Percentiles rank a stretch among this genome's conserved stretches.
Evolutionary conservation across 2,888 invertebrate genomes (phyloP).

Genomic region (Gymnocheta viridis): DNA sequence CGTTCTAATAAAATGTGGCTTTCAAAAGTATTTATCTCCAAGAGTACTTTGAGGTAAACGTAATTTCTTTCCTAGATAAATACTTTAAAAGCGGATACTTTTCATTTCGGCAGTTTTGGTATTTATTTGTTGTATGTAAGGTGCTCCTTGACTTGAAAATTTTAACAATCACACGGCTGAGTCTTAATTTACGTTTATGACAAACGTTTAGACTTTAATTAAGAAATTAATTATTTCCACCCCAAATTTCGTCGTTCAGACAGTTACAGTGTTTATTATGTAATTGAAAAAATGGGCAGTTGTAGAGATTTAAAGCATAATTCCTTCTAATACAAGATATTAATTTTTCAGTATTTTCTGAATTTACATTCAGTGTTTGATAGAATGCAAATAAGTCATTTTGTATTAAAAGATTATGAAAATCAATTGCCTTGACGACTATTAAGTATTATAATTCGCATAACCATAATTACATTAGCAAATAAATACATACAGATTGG

Average conservation of each 20-base stretch:
- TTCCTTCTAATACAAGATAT: not conserved
- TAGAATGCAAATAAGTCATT: not conserved
- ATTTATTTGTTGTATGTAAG: too few species aligned
- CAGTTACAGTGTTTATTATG: not conserved
- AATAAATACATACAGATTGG: not conserved
- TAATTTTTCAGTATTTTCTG: not conserved
- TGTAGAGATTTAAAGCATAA: not conserved
- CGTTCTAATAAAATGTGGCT: too few species aligned
- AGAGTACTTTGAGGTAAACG: too few species aligned
- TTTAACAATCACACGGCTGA: too few species aligned
- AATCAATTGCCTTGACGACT: not conserved
- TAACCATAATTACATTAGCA: conserved; percentile 13
- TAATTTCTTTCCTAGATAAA: too few species aligned
- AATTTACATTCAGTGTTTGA: not conserved
- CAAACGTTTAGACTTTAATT: conserved; percentile 5
- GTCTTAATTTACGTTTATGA: too few species aligned
- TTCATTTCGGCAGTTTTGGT: too few species aligned
- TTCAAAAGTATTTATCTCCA: too few species aligned
- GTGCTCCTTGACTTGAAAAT: too few species aligned
- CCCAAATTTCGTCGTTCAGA: not conserved
- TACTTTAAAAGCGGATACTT: too few species aligned
- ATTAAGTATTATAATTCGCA: conserved; percentile 9
- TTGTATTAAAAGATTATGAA: not conserved
- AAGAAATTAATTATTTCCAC: not conserved
- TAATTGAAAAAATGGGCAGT: not conserved